Conservation (phyloP, 2,113 vertebrate genomes). For the Chaenogobius annularis region DNA sequence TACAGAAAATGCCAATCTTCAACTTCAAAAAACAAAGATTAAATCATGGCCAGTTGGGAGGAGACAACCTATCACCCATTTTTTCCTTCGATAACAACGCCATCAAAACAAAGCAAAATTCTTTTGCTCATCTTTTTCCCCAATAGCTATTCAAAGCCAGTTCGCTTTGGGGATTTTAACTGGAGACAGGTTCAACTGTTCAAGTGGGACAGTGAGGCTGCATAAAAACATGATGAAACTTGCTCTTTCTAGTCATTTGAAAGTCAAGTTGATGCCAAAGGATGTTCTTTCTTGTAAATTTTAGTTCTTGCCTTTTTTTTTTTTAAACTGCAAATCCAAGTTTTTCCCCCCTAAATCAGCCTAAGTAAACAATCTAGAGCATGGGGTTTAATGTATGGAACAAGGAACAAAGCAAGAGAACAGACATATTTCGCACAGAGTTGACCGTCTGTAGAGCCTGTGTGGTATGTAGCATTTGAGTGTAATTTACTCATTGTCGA, state of each 20-base stretch:
- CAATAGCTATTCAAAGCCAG: background rate
- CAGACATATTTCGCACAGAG: background rate
- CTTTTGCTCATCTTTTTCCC: background rate
- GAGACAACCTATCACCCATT: constrained; percentile 47
- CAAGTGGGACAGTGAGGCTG: background rate
- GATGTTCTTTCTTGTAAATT: constrained; percentile 4
- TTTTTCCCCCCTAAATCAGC: background rate
- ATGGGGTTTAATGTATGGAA: background rate
- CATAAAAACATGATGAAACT: background rate
- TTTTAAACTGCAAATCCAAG: background rate
- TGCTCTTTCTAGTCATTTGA: background rate
- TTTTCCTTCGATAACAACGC: constrained; percentile 21
- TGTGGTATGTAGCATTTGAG: constrained; percentile 63
- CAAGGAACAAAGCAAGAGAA: background rate
- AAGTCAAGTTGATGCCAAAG: background rate
- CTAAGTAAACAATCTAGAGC: background rate
- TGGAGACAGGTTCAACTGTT: background rate
- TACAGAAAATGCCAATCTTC: background rate
- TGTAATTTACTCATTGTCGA: constrained; percentile 48
- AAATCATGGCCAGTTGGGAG: background rate
- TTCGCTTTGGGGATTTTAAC: constrained; percentile 1
- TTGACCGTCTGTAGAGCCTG: constrained; percentile 42
- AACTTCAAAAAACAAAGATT: constrained; percentile 13
- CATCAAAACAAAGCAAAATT: constrained; percentile 23
- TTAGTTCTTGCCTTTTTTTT: background rate